Evolutionary conservation across 2,113 vertebrate species (phyloP).

Genomic region (Callospermophilus lateralis): DNA sequence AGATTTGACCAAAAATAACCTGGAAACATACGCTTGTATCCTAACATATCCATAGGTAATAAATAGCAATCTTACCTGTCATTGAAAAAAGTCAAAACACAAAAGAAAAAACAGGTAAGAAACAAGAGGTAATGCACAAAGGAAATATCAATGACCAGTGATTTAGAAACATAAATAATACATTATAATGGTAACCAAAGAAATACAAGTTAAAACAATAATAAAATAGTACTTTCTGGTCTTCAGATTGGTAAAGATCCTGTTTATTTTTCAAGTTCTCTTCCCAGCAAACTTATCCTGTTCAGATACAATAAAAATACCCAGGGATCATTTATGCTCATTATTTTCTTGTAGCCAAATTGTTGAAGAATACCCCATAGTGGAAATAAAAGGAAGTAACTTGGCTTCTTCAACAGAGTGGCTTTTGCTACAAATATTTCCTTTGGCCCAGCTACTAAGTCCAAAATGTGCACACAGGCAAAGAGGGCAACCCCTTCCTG

Average conservation of each 20-base stretch:
- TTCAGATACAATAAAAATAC: not conserved
- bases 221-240: not conserved
- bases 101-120: not conserved
- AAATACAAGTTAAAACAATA: not conserved
- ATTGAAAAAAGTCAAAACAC: not conserved
- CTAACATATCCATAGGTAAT: not conserved
- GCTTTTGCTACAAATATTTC: slow-evolving; percentile 68
- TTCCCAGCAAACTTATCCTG: not conserved
- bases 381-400: slow-evolving; percentile 55
- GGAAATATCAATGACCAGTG: not conserved
- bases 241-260: not conserved
- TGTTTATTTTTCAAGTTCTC: not conserved
- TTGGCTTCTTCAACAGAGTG: slow-evolving; percentile 58
- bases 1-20: not conserved
- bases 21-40: not conserved
- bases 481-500: slow-evolving; percentile 37
- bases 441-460: slow-evolving; percentile 58
- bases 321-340: not conserved
- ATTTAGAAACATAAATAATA: not conserved
- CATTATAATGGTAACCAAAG: not conserved
- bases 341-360: slow-evolving; percentile 26
- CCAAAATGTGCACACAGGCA: not conserved
- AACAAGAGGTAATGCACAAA: not conserved
- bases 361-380: not conserved
- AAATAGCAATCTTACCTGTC: not conserved